These are phyloP conservation scores for Eumacrocentrus americanus DNA, from an alignment of 2,888 invertebrate species.

Conservation along the genomic window DNA sequence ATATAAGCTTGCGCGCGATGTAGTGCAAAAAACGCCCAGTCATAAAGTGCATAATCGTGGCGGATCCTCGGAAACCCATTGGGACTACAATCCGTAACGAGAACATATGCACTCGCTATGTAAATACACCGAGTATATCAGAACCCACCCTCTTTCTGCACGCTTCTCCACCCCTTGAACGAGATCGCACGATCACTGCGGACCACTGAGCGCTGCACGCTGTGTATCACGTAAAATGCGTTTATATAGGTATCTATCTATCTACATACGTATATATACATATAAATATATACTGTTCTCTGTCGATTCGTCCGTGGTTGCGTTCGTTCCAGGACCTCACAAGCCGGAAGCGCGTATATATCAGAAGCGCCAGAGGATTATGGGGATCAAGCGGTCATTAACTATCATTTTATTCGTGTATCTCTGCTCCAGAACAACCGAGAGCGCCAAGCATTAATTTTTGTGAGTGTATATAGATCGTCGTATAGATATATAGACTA, in stretches of 20 bases:
- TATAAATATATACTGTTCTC: too few relatives aligned
- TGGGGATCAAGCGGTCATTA: slow-evolving; percentile 52
- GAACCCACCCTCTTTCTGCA: slow-evolving; percentile 16
- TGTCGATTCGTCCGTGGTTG: slow-evolving; percentile 1
- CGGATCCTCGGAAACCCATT: slow-evolving; percentile 25
- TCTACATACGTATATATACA: not conserved
- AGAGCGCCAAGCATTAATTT: too few relatives aligned
- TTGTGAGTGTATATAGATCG: too few relatives aligned
- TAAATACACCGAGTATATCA: slow-evolving; percentile 30
- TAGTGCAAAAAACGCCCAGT: slow-evolving; percentile 18
- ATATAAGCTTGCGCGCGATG: slow-evolving; percentile 19
- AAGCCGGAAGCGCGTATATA: slow-evolving; percentile 11
- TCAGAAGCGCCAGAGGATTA: slow-evolving; percentile 43
- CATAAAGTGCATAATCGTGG: slow-evolving; percentile 28
- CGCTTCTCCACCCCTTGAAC: not conserved
- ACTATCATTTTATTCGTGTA: slow-evolving; percentile 48
- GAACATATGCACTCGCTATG: slow-evolving; percentile 33
- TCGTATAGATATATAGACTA: too few relatives aligned
- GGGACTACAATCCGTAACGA: slow-evolving; percentile 31
- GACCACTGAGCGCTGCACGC: not conserved
- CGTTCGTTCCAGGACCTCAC: slow-evolving; percentile 8
- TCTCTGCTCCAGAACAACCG: too few relatives aligned
- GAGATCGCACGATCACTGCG: not conserved
- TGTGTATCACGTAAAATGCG: too few relatives aligned
- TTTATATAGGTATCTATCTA: too few relatives aligned